A percentile compares a stretch with the other conserved stretches of the same genome.
These are phyloP conservation scores for Limonius californicus DNA, from an alignment of 1,140 invertebrate species.

Conservation along the genomic window DNA sequence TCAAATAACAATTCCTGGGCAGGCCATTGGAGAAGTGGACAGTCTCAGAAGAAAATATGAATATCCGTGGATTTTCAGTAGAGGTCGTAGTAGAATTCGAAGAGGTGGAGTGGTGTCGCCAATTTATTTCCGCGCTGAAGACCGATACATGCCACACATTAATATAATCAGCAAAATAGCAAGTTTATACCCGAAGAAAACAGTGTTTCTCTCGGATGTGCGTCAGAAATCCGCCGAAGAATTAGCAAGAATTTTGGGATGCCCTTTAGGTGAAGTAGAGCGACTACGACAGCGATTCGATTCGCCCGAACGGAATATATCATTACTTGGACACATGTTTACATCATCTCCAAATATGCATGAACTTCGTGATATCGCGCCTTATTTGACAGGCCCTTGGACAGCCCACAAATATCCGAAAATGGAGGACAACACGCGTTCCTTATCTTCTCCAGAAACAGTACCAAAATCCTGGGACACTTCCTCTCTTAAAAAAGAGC, in stretches of 20 bases:
- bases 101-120: conserved; percentile 54
- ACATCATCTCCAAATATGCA: conserved; percentile 75
- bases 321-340: conserved; percentile 73
- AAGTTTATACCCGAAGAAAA: conserved; percentile 49
- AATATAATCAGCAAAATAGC: conserved; percentile 84
- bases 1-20: conserved; percentile 48
- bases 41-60: conserved; percentile 61
- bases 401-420: conserved; percentile 70
- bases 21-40: conserved; percentile 55
- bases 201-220: conserved; percentile 38
- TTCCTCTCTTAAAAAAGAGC: conserved; percentile 38
- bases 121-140: conserved; percentile 60
- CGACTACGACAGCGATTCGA: conserved; percentile 68
- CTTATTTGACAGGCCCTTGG: conserved; percentile 72
- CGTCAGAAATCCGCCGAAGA: conserved; percentile 45
- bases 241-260: conserved; percentile 43
- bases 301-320: conserved; percentile 52
- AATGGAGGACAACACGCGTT: conserved; percentile 59
- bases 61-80: conserved; percentile 39
- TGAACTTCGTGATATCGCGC: conserved; percentile 71
- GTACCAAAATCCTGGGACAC: conserved; percentile 41
- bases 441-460: conserved; percentile 54
- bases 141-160: conserved; percentile 80
- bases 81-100: conserved; percentile 51
- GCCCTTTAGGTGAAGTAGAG: conserved; percentile 63